These are phyloP conservation scores for Paralvinella palmiformis DNA, from an alignment of 1,140 invertebrate genomes.

Conservation along the genomic window DNA sequence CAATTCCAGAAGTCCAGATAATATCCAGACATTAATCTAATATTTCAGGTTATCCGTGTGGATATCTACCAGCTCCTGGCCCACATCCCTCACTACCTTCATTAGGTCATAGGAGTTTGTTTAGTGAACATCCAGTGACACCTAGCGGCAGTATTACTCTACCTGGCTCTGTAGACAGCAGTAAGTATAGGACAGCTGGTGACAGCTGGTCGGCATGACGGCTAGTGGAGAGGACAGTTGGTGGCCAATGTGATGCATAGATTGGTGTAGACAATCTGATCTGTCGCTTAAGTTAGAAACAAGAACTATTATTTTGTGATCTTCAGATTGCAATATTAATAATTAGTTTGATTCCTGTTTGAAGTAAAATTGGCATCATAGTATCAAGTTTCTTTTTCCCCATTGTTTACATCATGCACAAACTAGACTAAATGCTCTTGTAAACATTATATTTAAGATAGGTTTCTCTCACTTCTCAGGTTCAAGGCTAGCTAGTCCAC, in stretches of 20 bases:
- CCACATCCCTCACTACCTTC: neutral
- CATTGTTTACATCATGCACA: neutral
- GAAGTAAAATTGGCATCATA: neutral
- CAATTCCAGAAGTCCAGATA: neutral
- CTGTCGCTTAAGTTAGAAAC: neutral
- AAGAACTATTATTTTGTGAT: neutral
- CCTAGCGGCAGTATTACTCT: conserved; percentile 49
- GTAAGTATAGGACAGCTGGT: neutral
- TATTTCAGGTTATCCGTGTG: neutral
- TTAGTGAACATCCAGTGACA: conserved; percentile 42
- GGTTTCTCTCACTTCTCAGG: conserved; percentile 54
- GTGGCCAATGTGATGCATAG: neutral
- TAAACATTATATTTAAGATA: neutral
- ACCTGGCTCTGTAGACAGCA: conserved; percentile 40
- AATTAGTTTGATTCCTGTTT: neutral
- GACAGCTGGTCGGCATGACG: neutral
- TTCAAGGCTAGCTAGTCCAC: conserved; percentile 60
- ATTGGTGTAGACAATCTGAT: neutral
- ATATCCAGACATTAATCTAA: neutral
- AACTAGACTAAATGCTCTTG: neutral
- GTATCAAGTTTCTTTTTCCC: neutral
- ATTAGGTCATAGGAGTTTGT: conserved; percentile 34
- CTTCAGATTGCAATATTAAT: neutral
- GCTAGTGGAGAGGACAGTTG: neutral
- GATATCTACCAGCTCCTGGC: neutral